These are phyloP conservation scores for Lepidotrigona ventralis DNA, from an alignment of 1,140 invertebrate species.

Conservation along the genomic window DNA sequence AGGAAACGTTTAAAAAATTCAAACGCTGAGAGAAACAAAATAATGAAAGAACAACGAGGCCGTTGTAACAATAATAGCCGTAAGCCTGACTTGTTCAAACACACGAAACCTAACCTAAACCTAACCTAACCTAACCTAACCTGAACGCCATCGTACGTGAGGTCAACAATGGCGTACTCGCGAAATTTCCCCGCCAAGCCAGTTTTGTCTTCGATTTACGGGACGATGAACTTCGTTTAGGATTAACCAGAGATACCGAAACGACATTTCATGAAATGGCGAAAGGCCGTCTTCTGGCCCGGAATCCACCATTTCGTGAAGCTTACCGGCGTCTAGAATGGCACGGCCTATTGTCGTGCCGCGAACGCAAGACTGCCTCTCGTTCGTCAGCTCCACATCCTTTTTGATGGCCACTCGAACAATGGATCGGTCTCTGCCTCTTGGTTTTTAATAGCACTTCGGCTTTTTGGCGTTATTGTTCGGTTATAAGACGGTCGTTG, in stretches of 20 bases:
- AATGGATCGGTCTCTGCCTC: neutral
- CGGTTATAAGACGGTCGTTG: neutral
- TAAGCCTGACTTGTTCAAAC: too few species aligned
- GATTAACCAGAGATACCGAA: neutral
- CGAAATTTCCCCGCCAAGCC: neutral
- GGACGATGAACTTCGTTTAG: neutral
- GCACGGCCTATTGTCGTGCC: neutral
- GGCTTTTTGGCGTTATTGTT: slow-evolving; percentile 6
- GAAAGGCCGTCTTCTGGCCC: neutral
- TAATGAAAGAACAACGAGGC: too few species aligned
- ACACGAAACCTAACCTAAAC: too few species aligned
- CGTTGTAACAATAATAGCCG: too few species aligned
- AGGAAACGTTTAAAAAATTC: too few species aligned
- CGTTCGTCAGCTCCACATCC: neutral
- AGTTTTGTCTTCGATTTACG: slow-evolving; percentile 4
- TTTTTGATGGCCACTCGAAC: slow-evolving; percentile 16
- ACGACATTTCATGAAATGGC: neutral
- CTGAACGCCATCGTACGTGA: too few species aligned
- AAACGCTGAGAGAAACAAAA: too few species aligned
- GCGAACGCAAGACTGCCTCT: slow-evolving; percentile 12
- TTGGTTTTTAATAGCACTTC: neutral
- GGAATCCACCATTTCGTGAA: slow-evolving; percentile 22
- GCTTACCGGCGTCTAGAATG: neutral
- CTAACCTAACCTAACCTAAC: too few species aligned
- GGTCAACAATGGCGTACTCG: neutral